Evolutionary conservation across 2,113 vertebrate species (phyloP).

Genomic region (Scalopus aquaticus): DNA sequence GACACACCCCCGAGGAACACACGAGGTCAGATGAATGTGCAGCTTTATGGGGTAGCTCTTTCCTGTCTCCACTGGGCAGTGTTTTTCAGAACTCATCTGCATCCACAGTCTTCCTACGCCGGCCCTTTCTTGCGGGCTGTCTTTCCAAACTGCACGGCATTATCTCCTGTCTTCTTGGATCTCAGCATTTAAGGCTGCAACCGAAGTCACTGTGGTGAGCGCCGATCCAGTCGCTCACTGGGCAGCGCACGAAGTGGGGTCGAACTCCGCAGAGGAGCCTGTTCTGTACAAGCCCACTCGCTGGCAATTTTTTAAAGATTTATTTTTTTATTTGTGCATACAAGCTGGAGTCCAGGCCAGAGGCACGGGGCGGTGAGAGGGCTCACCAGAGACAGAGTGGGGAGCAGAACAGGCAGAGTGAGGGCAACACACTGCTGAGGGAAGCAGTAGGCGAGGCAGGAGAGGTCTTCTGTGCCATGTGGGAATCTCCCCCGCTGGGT

Average conservation of each 20-base stretch:
- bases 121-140: neutral
- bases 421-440: no score
- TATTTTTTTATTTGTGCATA: no score
- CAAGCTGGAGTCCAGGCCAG: no score
- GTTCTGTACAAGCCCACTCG: neutral
- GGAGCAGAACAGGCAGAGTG: no score
- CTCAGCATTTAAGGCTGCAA: constrained; percentile 32
- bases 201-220: neutral
- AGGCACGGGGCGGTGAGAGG: no score
- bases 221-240: neutral
- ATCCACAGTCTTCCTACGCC: neutral
- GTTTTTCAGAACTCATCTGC: neutral
- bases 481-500: no score
- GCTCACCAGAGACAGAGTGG: no score
- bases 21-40: neutral
- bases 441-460: no score
- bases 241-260: neutral
- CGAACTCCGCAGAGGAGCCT: neutral
- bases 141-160: constrained; percentile 40
- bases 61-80: neutral
- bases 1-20: neutral
- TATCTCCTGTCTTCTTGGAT: constrained; percentile 47
- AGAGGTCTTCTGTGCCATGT: no score
- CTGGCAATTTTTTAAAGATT: neutral
- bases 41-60: neutral